These are phyloP conservation scores for Macaria notata DNA, from an alignment of 2,888 invertebrate genomes.

Conservation along the genomic window DNA sequence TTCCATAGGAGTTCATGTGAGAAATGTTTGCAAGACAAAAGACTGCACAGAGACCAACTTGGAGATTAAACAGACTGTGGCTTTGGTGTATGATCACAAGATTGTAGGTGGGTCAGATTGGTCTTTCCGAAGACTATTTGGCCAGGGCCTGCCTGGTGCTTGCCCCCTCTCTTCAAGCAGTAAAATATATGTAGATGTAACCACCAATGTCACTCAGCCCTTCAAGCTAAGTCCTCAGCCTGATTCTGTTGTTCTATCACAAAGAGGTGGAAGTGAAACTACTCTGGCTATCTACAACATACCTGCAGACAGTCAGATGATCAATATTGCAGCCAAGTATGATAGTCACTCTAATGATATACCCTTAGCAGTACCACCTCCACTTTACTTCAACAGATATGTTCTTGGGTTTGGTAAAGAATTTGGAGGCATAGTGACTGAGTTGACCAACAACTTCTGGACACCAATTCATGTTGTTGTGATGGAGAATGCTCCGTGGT, in stretches of 20 bases:
- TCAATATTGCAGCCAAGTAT: conserved; percentile 86
- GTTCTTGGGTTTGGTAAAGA: conserved; percentile 96
- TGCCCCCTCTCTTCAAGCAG: conserved; percentile 92
- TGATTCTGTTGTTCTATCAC: conserved; percentile 79
- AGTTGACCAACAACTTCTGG: conserved; percentile 92
- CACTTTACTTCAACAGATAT: conserved; percentile 90
- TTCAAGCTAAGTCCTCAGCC: conserved; percentile 86
- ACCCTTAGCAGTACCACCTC: conserved; percentile 80
- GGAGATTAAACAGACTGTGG: conserved; percentile 92
- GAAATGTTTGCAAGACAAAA: conserved; percentile 87
- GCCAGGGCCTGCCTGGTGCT: conserved; percentile 89
- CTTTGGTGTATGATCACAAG: conserved; percentile 92
- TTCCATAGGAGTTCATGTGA: conserved; percentile 92
- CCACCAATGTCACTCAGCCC: conserved; percentile 82
- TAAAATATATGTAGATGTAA: conserved; percentile 90
- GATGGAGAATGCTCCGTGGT: conserved; percentile 96
- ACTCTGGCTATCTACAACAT: conserved; percentile 88
- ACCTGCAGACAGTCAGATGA: conserved; percentile 78
- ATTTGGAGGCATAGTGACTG: conserved; percentile 93
- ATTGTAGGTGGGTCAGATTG: conserved; percentile 88
- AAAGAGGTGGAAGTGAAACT: conserved; percentile 86
- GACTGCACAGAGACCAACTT: conserved; percentile 84
- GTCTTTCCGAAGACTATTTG: conserved; percentile 93
- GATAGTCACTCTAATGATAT: conserved; percentile 67
- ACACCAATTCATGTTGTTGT: conserved; percentile 88